Evolutionary conservation across 2,888 invertebrate species (phyloP).

Genomic region (Peribatodes rhomboidaria): DNA sequence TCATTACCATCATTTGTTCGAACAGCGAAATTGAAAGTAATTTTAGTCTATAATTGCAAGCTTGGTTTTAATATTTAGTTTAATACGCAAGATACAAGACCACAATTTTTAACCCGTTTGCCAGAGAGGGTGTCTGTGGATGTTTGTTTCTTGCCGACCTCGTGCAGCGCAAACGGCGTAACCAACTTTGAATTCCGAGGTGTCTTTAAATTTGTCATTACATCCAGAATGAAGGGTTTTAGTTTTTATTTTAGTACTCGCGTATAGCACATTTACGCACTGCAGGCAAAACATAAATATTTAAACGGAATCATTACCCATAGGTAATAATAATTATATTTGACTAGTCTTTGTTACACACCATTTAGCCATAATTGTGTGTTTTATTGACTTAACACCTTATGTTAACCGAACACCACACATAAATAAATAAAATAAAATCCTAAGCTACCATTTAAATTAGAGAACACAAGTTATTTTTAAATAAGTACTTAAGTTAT

Average conservation of each 20-base stretch:
- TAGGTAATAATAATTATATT: constrained; percentile 74
- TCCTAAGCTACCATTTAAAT: constrained; percentile 82
- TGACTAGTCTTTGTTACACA: constrained; percentile 83
- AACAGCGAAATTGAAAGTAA: constrained; percentile 9
- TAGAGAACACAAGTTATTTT: constrained; percentile 83
- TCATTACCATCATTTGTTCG: not conserved
- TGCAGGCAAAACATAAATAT: constrained; percentile 60
- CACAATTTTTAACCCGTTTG: not conserved
- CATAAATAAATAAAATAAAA: constrained; percentile 83
- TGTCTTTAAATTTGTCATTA: no score
- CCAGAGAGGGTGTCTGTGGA: no score
- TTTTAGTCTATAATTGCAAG: not conserved
- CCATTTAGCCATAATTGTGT: constrained; percentile 68
- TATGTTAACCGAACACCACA: constrained; percentile 84
- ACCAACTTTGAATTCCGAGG: no score
- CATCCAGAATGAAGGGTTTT: no score
- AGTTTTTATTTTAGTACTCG: no score
- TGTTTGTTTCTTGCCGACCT: no score
- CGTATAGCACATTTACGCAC: constrained; percentile 56
- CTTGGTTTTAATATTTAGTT: not conserved
- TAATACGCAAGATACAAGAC: not conserved
- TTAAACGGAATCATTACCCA: constrained; percentile 57
- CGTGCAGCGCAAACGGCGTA: no score
- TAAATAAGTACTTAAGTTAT: constrained; percentile 78
- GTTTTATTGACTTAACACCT: constrained; percentile 71